Base-by-base conservation (phyloP, 2,888 invertebrate species). In the Chymomyza amoena region DNA sequence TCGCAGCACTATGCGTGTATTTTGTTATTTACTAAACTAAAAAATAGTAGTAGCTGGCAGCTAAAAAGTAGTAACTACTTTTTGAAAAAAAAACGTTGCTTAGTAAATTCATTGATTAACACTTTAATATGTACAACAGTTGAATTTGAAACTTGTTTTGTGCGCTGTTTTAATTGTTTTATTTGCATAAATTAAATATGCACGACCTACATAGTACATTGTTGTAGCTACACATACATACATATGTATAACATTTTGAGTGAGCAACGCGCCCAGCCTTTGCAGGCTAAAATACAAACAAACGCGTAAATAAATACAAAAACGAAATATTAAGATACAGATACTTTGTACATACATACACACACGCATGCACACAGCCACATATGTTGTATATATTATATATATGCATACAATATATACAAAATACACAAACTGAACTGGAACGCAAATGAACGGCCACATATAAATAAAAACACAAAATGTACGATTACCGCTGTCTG, bases 141-240 rank as follows among this genome's bases (percentile, higher is more conserved):
- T 32, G 60, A n/a, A 9, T 54, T 16, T 54, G 2, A 39, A 60
- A 57, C 20, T 57, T 57, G 57, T 57, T 57, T 54, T 54, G 39
- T 45, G 39, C 16, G 54, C 54, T 20, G 54, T 18, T 20, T 18
- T 54, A 54, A 54, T 57, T 36, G n/a, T 61, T 39, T 36, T 84
- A 85, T 87, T 87, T 84, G 80, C 80, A 85, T 87, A 80, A 83
- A 82, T 73, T 87, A 68, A 84, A 87, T 84, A 87, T 87, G 80
- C 87, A 82, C 83, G 83, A 84, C 83, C 83, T 77, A 84, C 87
- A 84, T 54, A 51, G 16, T 32, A 39, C 16, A 36, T 61, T 61
- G 39, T 39, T 61, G 18, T 32, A 25, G 25, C 25, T 25, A 4
- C 25, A 16, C 36, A 16, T 50, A 16, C 16, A 36, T 61, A 20